Evolutionary conservation across 1,140 invertebrate genomes (phyloP), one percentile per base, ranked within the genome.

Genomic region (Meloidogyne exigua): DNA sequence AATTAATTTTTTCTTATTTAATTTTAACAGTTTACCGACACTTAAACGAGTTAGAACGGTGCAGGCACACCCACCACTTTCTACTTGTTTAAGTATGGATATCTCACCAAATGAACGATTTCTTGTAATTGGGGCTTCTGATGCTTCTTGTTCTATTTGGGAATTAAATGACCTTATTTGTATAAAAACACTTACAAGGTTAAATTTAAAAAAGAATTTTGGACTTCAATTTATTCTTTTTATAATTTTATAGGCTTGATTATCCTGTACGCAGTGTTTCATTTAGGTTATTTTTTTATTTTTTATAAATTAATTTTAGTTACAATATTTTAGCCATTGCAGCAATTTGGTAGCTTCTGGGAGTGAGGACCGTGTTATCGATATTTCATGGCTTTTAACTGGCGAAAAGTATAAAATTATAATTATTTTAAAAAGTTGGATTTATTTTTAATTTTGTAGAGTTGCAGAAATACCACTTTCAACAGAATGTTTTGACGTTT

Each of bases 61-160:
- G 28, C 81, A 79, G 39, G 80, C 80, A 18, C 80, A 81, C 42
- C 80, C 80, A 44, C 80, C 68, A n/a, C 81, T 81, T n/a, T 83
- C 80, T 18, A 68, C 83, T 13, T 82, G 81, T 57, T 44, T 80
- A 13, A 80, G 78, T 64, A 68, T 80, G 26, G 72, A 25, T 26
- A 68, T 81, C 28, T 81, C 80, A 2, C 80, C 80, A 25, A 78
- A 81, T 64, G 77, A 76, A 57, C 21, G 63, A 9, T 74, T 77
- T 57, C 28, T 81, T 39, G 81, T 65, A 0, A 65, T 81, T 63
- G 80, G 80, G 4, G 81, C 64, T 21, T 71, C 81, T 26, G 81
- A 81, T 39, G 80, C 80, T 5, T 82, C 62, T 42, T 57, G 36
- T 36, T 82, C 80, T 13, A 74, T 81, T 57, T 81, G 80, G 80